Base-by-base conservation (phyloP, 2,797 vertebrate genomes). In the Chlorospingus flavigularis region DNA sequence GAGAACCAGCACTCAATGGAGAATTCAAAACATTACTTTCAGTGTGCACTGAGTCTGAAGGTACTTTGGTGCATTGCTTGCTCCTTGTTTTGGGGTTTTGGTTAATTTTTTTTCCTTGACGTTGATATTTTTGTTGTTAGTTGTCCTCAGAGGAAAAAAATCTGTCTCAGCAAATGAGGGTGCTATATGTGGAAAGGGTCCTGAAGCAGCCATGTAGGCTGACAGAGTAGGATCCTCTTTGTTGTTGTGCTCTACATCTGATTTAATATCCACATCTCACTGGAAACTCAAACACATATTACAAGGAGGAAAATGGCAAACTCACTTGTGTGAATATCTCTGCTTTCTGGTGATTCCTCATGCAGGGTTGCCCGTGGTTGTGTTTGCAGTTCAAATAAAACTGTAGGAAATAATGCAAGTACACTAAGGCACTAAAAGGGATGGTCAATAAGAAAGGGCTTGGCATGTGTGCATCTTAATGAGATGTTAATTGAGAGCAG, bases 381-480 rank as follows among this genome's bases (percentile, higher is more conserved):
- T 83, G 28, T 67, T 60, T 92, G 39, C 68, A 90, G 55, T 43
- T 90, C 76, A 91, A 74, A 81, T 40, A 76, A 85, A 68, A 72
- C 33, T 26, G 7, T 45, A 81, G 53, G 45, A 87, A 86, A 81
- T 73, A 85, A 40, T 43, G 48, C 35, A 70, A 86, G 47, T 65
- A 66, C 35, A 24, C 13, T 23, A 39, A 65, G 48, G 33, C 2
- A 1, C 39, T 79, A 53, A 63, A 83, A 86, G 10, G 3, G 9
- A 54, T 30, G 47, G 33, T 74, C 61, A 68, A 74, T 19, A 85
- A 74, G 20, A 18, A 68, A 77, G n/a, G 17, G 37, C 33, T 85
- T 43, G 57, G 43, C 45, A 28, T 30, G 17, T 30, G 65, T 79
- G 33, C 30, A 24, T 73, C 88, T 95, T 92, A 91, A 80, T 3